Percentiles rank a stretch among this genome's conserved stretches.
These are phyloP conservation scores for Rhynchotus rufescens DNA, from an alignment of 2,797 vertebrate species.

Conservation along the genomic window DNA sequence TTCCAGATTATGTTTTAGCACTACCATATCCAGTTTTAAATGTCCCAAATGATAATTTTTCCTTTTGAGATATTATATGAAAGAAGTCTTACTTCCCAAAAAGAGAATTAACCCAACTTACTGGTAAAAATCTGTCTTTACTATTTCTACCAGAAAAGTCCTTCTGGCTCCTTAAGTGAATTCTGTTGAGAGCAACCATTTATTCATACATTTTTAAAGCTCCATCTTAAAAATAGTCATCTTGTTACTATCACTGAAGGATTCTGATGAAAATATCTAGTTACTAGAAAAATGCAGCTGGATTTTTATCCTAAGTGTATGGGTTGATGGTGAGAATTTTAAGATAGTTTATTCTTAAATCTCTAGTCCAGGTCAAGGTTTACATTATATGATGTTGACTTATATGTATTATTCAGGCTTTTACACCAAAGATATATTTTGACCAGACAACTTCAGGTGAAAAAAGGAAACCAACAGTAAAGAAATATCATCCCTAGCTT, in stretches of 20 bases:
- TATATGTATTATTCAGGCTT: not conserved
- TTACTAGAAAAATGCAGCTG: not conserved
- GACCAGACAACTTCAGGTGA: not conserved
- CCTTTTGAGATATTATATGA: not conserved
- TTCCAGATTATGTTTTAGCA: not conserved
- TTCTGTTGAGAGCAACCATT: not conserved
- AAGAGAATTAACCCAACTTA: not conserved
- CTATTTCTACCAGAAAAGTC: not conserved
- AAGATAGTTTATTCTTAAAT: not conserved
- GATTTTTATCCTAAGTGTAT: not conserved
- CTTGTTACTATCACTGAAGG: not conserved
- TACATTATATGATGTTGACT: not conserved
- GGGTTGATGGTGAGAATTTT: not conserved
- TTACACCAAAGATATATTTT: not conserved
- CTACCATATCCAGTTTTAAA: not conserved
- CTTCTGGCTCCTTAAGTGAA: not conserved
- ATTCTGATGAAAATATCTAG: not conserved
- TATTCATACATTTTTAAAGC: not conserved
- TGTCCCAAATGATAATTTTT: not conserved
- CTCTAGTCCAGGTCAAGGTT: not conserved
- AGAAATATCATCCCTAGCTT: not conserved
- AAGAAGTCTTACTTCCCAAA: not conserved
- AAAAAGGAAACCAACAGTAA: not conserved
- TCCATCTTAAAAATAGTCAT: not conserved
- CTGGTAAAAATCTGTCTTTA: not conserved